These are phyloP conservation scores for Chlamydotis undulata DNA, from an alignment of 2,113 vertebrate genomes.

Conservation along the genomic window DNA sequence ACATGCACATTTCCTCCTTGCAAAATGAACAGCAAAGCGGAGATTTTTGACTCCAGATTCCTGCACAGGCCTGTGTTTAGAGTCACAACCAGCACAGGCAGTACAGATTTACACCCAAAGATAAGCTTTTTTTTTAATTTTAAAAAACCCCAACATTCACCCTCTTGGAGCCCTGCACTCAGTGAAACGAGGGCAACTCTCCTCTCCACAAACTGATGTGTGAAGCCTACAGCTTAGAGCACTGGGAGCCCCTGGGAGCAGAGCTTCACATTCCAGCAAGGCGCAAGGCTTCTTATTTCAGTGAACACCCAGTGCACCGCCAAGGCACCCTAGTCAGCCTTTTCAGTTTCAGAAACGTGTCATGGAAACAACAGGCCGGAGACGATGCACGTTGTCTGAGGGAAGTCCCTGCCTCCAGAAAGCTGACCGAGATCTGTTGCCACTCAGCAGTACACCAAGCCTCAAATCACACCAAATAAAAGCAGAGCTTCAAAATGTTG, in stretches of 20 bases:
- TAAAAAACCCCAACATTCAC: neutral
- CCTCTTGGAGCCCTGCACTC: neutral
- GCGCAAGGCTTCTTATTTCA: neutral
- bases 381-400: neutral
- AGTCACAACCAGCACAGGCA: neutral
- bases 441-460: neutral
- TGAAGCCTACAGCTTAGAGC: neutral
- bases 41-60: neutral
- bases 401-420: neutral
- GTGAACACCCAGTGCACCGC: neutral
- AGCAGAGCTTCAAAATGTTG: neutral
- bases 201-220: neutral
- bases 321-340: neutral
- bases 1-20: neutral
- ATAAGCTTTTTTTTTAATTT: neutral
- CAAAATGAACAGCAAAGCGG: neutral
- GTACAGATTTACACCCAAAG: neutral
- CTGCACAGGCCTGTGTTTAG: neutral
- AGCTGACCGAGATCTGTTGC: neutral
- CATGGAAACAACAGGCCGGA: neutral
- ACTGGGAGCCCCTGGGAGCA: neutral
- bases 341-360: neutral
- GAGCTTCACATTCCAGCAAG: neutral
- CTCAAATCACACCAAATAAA: neutral
- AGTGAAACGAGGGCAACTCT: neutral